A percentile compares a stretch with the other conserved stretches of the same genome.
These are phyloP conservation scores for Gallinago stenura DNA, from an alignment of 2,797 vertebrate species.

Conservation along the genomic window DNA sequence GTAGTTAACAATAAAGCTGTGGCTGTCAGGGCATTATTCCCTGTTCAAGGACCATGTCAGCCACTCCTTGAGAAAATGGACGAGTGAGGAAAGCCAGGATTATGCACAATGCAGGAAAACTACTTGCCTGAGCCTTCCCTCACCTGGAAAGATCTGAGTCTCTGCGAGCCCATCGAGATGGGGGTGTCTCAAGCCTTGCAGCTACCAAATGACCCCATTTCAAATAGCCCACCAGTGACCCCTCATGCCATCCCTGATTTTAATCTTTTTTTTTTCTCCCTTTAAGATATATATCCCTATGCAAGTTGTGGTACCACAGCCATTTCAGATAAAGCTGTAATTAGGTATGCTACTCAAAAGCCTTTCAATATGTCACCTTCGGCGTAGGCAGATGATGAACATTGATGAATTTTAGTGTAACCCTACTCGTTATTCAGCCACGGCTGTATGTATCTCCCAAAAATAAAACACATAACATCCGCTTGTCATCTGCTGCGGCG, in stretches of 20 bases:
- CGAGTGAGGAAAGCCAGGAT: not conserved
- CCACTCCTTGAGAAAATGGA: not conserved
- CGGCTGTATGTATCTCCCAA: not conserved
- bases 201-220: not conserved
- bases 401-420: not conserved
- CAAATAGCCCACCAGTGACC: not conserved
- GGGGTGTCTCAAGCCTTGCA: not conserved
- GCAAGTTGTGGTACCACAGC: not conserved
- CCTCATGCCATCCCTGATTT: not conserved
- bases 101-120: not conserved
- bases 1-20: not conserved
- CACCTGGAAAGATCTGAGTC: not conserved
- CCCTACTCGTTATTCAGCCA: not conserved
- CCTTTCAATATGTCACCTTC: not conserved
- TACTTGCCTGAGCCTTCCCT: not conserved
- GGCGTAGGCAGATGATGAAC: not conserved
- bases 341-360: not conserved
- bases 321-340: not conserved
- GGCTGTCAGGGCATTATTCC: not conserved
- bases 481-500: not conserved
- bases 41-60: not conserved
- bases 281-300: not conserved
- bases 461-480: not conserved
- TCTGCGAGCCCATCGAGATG: accelerated
- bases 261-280: accelerated